phyloP scores from a whole-genome alignment of 2,888 invertebrate genomes.

The Eurytoma adleriae region DNA sequence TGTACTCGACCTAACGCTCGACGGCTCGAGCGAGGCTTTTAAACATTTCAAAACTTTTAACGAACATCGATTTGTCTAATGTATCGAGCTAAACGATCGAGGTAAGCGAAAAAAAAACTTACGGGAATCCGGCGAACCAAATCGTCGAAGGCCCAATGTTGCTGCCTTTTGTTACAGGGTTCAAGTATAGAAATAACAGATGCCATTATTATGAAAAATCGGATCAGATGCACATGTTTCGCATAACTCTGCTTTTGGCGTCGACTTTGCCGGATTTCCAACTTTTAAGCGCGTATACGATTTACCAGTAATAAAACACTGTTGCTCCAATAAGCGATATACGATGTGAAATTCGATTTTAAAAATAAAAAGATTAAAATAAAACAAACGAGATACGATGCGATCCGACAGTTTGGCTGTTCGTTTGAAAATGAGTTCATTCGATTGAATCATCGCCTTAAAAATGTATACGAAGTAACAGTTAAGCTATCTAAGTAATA shows the following conservation, averaged over 20 bases:
- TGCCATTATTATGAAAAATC: conserved; percentile 47
- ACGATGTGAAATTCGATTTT: conserved; percentile 47
- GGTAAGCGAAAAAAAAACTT: conserved; percentile 18
- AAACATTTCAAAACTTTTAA: conserved; percentile 18
- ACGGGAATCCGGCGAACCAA: conserved; percentile 50
- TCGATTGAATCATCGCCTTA: conserved; percentile 77
- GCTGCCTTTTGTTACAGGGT: conserved; percentile 59
- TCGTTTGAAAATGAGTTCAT: conserved; percentile 75
- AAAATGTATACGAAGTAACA: conserved; percentile 77
- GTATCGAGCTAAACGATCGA: conserved; percentile 27
- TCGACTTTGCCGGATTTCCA: conserved; percentile 40
- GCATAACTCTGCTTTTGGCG: conserved; percentile 47
- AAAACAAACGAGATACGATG: conserved; percentile 57
- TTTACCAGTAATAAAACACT: conserved; percentile 49
- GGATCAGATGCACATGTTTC: conserved; percentile 28
- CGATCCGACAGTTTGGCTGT: conserved; percentile 72
- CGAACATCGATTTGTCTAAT: conserved; percentile 16
- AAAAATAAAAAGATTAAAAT: conserved; percentile 14
- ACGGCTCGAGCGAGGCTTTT: conserved; percentile 34
- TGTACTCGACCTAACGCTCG: conserved; percentile 50
- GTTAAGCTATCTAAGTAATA: conserved; percentile 76
- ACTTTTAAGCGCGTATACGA: conserved; percentile 56
- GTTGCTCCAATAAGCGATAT: conserved; percentile 51
- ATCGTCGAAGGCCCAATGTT: conserved; percentile 46
- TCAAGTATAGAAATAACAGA: conserved; percentile 50